Evolutionary conservation across 2,797 vertebrate genomes (phyloP), one percentile per base, ranked within the genome.

Genomic region (Falco cherrug): DNA sequence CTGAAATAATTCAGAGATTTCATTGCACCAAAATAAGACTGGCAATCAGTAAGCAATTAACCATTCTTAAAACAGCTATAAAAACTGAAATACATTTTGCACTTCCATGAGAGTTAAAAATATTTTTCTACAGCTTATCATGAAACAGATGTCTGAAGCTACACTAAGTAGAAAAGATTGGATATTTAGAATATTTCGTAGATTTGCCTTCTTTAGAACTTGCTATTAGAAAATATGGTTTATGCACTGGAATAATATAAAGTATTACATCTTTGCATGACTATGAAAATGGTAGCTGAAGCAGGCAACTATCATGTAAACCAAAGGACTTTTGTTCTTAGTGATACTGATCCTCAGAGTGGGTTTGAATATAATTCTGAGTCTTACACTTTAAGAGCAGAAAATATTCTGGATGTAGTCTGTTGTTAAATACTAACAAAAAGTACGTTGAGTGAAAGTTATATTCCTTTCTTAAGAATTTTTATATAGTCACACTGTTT

Each of bases 1-100:
- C 80, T 88, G 60, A 61, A 81, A 73, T 73, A 18, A 60, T 54
- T 63, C 71, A 51, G 39, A 53, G 25, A 64, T 95, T 50, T 78
- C 45, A 31, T 82, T 81, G 70, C 53, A 77, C 60, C 45, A 60
- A 81, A 95, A 68, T 81, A 84, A 93, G 59, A 68, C 50, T 63
- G 54, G 60, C 69, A 88, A 88, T 81, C 84, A 90, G 54, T 81
- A 81, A 77, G 87, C 48, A 84, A 90, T 76, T 90, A 84, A 77
- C 63, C 28, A 35, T 89, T 56, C 45, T 77, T 71, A 68, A 87
- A 77, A 68, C n/a, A 59, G 54, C 65, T 84, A 43, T 63, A 68
- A 81, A 76, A 81, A 47, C n/a, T 47, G 13, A 76, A 81, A 61
- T 61, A 84, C 10, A 47, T 79, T 84, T 67, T 90, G 43, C 33